phyloP scores from a whole-genome alignment of 2,113 vertebrate genomes.

The Ornithorhynchus anatinus region DNA sequence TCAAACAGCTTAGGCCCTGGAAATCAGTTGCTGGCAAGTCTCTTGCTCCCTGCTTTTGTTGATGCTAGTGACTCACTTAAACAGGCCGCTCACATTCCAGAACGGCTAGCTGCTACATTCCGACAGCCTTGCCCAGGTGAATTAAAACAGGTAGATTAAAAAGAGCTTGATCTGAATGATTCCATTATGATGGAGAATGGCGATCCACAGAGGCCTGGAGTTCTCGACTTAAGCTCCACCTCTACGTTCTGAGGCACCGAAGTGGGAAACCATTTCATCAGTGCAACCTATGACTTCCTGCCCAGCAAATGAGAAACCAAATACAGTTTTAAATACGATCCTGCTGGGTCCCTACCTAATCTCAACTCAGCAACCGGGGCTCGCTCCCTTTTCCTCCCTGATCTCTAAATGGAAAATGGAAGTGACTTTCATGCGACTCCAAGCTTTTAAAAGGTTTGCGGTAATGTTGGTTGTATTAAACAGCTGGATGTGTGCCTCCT shows the following conservation, averaged over 20 bases:
- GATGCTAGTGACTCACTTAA: no score
- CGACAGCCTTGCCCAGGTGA: no score
- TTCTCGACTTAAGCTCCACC: not conserved
- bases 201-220: not conserved
- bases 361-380: not conserved
- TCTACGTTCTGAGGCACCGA: not conserved
- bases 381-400: not conserved
- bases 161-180: no score
- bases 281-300: not conserved
- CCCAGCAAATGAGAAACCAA: not conserved
- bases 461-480: not conserved
- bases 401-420: not conserved
- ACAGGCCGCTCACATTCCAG: no score
- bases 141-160: no score
- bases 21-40: no score
- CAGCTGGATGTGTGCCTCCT: not conserved
- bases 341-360: not conserved
- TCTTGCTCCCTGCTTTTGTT: no score
- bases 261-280: not conserved
- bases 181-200: not conserved
- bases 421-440: not conserved
- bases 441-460: not conserved
- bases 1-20: no score
- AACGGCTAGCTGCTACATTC: no score
- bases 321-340: not conserved